A percentile compares a stretch with the other conserved stretches of the same genome.
These are phyloP conservation scores for Bufo bufo DNA, from an alignment of 2,113 vertebrate genomes.

Conservation along the genomic window DNA sequence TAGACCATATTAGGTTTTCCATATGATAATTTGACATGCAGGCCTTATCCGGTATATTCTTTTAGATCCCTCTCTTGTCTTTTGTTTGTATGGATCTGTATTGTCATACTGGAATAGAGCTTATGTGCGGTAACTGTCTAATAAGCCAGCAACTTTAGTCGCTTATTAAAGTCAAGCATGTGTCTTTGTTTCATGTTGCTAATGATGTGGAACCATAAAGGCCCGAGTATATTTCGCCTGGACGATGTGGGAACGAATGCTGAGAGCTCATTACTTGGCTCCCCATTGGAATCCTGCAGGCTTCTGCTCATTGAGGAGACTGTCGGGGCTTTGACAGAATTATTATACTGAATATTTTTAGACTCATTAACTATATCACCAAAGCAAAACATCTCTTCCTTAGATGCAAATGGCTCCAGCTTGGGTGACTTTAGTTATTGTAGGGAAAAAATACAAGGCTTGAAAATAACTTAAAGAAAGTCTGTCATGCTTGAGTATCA, in stretches of 20 bases:
- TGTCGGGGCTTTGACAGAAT: conserved; percentile 90
- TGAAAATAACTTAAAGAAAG: conserved; percentile 77
- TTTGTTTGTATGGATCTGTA: conserved; percentile 71
- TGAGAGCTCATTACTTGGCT: conserved; percentile 90
- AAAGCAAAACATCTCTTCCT: conserved; percentile 88
- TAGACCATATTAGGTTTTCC: conserved; percentile 62
- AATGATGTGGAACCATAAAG: conserved; percentile 87
- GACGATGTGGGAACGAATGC: conserved; percentile 83
- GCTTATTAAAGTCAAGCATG: conserved; percentile 91
- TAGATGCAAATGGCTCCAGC: conserved; percentile 84
- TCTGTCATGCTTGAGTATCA: conserved; percentile 77
- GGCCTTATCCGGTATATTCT: conserved; percentile 68
- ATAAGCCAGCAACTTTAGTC: conserved; percentile 85
- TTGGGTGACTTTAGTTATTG: conserved; percentile 84
- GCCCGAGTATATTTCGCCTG: conserved; percentile 82
- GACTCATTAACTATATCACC: conserved; percentile 90
- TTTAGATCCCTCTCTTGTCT: conserved; percentile 61
- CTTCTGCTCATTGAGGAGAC: conserved; percentile 85
- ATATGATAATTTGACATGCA: conserved; percentile 67
- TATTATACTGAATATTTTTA: conserved; percentile 93
- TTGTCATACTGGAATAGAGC: conserved; percentile 79
- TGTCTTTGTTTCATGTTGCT: conserved; percentile 90
- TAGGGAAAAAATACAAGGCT: conserved; percentile 74
- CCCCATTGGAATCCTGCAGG: conserved; percentile 88
- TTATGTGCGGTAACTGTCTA: conserved; percentile 83